These are phyloP conservation scores for Aquatica leii DNA, from an alignment of 2,888 invertebrate genomes.

Conservation along the genomic window DNA sequence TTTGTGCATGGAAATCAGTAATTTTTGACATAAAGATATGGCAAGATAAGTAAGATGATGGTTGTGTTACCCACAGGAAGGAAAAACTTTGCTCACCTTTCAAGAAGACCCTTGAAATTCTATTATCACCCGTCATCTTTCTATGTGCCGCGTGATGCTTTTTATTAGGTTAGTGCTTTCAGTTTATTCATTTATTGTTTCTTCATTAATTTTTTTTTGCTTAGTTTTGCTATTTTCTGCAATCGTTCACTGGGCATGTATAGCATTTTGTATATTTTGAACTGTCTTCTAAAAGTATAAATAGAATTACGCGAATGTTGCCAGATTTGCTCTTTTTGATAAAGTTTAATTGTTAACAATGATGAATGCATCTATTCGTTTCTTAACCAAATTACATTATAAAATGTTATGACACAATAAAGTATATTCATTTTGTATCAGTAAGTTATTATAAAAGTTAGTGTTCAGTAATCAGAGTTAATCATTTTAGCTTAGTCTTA, in stretches of 20 bases:
- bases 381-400: too few species aligned
- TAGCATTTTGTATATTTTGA: background rate
- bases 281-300: slow-evolving; percentile 4
- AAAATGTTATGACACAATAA: too few species aligned
- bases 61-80: slow-evolving; percentile 63
- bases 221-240: slow-evolving; percentile 19
- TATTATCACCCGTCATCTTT: slow-evolving; percentile 80
- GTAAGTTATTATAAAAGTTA: too few species aligned
- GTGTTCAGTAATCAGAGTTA: too few species aligned
- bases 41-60: slow-evolving; percentile 61
- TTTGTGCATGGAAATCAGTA: slow-evolving; percentile 45
- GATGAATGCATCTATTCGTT: too few species aligned
- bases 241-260: slow-evolving; percentile 16
- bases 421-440: too few species aligned
- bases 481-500: too few species aligned
- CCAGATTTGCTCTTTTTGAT: too few species aligned
- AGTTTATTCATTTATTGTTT: slow-evolving; percentile 45
- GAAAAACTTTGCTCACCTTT: slow-evolving; percentile 76
- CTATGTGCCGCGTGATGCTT: slow-evolving; percentile 72
- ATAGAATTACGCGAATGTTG: too few species aligned
- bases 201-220: slow-evolving; percentile 14
- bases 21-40: slow-evolving; percentile 12
- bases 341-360: too few species aligned
- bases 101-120: slow-evolving; percentile 79
- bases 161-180: slow-evolving; percentile 60